Conservation (phyloP, 1,140 invertebrate species). For the honey bee (Apis mellifera) region DNA sequence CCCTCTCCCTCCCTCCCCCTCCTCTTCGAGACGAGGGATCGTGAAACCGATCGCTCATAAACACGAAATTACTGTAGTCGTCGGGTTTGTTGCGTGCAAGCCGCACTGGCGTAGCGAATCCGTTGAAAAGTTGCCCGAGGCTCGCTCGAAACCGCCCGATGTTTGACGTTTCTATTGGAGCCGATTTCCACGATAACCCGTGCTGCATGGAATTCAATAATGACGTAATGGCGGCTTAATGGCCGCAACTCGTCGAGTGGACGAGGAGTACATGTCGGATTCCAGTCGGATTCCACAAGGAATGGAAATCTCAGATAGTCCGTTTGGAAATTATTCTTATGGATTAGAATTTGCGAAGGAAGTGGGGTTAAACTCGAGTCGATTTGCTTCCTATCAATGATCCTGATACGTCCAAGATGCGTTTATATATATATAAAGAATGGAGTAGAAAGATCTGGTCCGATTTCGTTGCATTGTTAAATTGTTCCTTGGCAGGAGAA, state of each 20-base stretch:
- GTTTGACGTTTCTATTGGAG: conserved; percentile 3
- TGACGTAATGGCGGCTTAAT: conserved; percentile 13
- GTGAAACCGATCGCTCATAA: conserved; percentile 10
- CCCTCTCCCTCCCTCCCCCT: conserved; percentile 6
- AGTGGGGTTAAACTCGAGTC: background rate
- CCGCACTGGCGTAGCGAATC: conserved; percentile 9
- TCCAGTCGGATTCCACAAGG: background rate
- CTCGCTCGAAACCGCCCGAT: background rate
- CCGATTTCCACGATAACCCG: background rate
- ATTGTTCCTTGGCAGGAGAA: background rate
- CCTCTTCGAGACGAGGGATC: background rate
- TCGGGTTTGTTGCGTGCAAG: conserved; percentile 8
- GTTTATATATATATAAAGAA: background rate
- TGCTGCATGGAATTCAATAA: conserved; percentile 1
- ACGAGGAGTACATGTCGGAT: background rate
- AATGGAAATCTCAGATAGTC: background rate
- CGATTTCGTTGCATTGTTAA: background rate
- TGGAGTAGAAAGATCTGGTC: no score
- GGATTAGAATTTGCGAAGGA: background rate
- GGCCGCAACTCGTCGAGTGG: background rate
- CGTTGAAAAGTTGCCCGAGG: no score
- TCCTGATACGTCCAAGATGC: background rate
- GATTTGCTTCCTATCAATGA: background rate
- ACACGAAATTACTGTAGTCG: conserved; percentile 5
- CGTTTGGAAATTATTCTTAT: background rate